Conservation (phyloP, 2,113 vertebrate genomes). For the Tyto alba region DNA sequence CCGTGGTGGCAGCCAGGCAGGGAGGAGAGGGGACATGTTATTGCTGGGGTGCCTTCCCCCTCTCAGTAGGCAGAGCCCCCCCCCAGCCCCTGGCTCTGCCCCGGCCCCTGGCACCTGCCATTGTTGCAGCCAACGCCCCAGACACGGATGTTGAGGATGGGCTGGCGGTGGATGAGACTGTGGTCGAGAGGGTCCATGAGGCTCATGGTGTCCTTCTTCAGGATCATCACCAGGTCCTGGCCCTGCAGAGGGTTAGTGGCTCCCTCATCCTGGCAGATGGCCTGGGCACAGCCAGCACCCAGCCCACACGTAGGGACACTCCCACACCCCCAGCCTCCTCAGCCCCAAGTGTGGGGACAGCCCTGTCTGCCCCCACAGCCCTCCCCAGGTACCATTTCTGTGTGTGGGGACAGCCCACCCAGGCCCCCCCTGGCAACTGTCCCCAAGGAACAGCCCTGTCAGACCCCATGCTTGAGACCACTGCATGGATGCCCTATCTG, state of each 20-base stretch:
- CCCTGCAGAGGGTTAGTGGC: slow-evolving; percentile 68
- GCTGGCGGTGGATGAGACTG: slow-evolving; percentile 89
- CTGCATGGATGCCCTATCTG: fast-evolving
- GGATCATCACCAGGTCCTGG: slow-evolving; percentile 92
- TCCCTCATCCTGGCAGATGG: not conserved
- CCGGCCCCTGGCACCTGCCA: slow-evolving; percentile 77
- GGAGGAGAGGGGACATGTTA: slow-evolving; percentile 54
- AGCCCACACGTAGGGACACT: not conserved
- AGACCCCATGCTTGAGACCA: not conserved
- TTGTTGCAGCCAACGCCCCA: slow-evolving; percentile 98
- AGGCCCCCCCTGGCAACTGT: not conserved
- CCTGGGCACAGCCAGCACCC: not conserved
- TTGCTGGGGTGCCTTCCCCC: not conserved
- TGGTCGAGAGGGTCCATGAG: slow-evolving; percentile 89
- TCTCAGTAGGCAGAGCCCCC: fast-evolving
- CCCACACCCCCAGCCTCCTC: not conserved
- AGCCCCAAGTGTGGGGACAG: fast-evolving
- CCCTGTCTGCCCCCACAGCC: too few species aligned
- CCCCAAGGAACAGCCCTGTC: not conserved
- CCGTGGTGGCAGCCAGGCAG: slow-evolving; percentile 1
- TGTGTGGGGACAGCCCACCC: not conserved
- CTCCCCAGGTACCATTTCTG: not conserved
- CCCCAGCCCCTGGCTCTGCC: not conserved
- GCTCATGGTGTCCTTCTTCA: slow-evolving; percentile 93
- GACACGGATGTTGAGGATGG: slow-evolving; percentile 93